phyloP scores from a whole-genome alignment of 2,113 vertebrate genomes.

The Cheilinus undulatus region DNA sequence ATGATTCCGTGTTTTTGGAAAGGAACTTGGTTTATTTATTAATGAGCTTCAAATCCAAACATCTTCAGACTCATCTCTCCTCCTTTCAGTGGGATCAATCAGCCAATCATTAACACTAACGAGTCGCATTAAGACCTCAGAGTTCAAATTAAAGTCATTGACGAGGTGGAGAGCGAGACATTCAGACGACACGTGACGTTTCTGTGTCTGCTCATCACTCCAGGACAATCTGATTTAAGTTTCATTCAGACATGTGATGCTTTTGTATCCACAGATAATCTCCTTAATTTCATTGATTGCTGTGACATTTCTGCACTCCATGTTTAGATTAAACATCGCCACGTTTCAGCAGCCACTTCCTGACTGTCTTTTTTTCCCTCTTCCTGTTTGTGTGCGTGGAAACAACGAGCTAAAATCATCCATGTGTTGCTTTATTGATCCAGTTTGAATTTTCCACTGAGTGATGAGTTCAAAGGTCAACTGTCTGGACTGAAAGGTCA shows the following conservation, averaged over 20 bases:
- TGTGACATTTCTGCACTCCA: neutral
- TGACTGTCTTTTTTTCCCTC: neutral
- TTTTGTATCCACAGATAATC: neutral
- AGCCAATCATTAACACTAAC: slow-evolving; percentile 45
- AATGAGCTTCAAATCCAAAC: slow-evolving; percentile 54
- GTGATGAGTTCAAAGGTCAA: neutral
- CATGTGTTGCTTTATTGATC: neutral
- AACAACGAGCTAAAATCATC: neutral
- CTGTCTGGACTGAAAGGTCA: neutral
- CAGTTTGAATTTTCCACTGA: neutral
- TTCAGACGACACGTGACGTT: neutral
- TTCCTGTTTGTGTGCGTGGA: neutral
- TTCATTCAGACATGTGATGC: neutral
- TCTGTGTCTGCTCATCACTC: slow-evolving; percentile 1
- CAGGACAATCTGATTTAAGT: neutral
- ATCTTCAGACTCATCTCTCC: slow-evolving; percentile 38
- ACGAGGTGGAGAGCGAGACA: slow-evolving; percentile 15
- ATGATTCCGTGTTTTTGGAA: slow-evolving; percentile 20
- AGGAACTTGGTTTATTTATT: slow-evolving; percentile 50
- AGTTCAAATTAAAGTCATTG: slow-evolving; percentile 40
- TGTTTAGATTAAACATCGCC: slow-evolving; percentile 14
- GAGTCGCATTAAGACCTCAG: slow-evolving; percentile 23
- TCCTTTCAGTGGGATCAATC: slow-evolving; percentile 46
- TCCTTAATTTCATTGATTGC: neutral
- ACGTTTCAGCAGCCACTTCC: neutral